Percentiles rank a stretch among this genome's conserved stretches.
These are phyloP conservation scores for Ectropis crepuscularia DNA, from an alignment of 2,888 invertebrate genomes.

Conservation along the genomic window DNA sequence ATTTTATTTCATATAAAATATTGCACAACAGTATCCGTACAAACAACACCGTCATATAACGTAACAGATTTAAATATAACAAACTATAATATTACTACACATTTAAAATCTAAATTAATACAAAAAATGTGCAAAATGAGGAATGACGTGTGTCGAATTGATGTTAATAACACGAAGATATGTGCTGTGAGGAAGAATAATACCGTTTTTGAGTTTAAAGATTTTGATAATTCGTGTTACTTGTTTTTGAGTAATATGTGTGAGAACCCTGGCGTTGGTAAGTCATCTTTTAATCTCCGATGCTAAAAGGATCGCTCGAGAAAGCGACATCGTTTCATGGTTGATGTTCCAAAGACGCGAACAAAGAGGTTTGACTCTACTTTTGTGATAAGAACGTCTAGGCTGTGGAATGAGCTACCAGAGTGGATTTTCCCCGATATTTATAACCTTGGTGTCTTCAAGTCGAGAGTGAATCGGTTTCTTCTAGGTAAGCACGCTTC, in stretches of 20 bases:
- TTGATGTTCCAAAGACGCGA: too few species aligned
- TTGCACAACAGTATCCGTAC: not conserved
- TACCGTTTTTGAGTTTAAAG: conserved; percentile 43
- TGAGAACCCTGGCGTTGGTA: conserved; percentile 60
- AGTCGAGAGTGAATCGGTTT: too few species aligned
- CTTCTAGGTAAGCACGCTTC: too few species aligned
- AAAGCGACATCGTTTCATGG: too few species aligned
- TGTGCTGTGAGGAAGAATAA: conserved; percentile 52
- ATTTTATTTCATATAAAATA: not conserved
- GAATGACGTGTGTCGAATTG: conserved; percentile 46
- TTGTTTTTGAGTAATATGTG: conserved; percentile 69
- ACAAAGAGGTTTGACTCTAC: too few species aligned
- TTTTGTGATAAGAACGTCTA: too few species aligned
- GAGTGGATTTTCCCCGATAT: too few species aligned
- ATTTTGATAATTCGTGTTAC: conserved; percentile 62
- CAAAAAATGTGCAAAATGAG: conserved; percentile 48
- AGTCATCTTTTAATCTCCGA: conserved; percentile 22
- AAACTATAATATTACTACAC: conserved; percentile 29
- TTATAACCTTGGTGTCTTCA: too few species aligned
- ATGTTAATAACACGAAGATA: conserved; percentile 41
- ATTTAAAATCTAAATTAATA: conserved; percentile 51
- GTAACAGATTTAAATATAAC: conserved; percentile 18
- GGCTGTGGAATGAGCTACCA: too few species aligned
- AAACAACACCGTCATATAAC: not conserved
- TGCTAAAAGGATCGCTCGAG: too few species aligned